These are phyloP conservation scores for Regulus satrapa DNA, from an alignment of 2,113 vertebrate genomes.

Conservation along the genomic window DNA sequence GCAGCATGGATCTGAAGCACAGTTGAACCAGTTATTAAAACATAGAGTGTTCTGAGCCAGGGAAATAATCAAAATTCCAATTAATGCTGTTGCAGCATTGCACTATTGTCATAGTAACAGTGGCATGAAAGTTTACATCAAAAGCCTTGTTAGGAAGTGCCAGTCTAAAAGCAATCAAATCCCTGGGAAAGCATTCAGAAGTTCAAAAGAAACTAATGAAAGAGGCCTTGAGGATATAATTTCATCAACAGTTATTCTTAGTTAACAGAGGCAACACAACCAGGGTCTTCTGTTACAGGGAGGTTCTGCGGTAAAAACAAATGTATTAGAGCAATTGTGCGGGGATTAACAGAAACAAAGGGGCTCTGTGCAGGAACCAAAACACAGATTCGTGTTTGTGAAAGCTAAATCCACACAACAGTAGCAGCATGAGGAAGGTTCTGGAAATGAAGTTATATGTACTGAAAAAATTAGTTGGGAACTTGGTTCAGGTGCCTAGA, in stretches of 20 bases:
- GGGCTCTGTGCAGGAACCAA: not conserved
- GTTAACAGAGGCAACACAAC: not conserved
- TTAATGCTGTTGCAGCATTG: slow-evolving; percentile 29
- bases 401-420: not conserved
- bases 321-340: not conserved
- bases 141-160: slow-evolving; percentile 50
- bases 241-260: slow-evolving; percentile 9
- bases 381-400: not conserved
- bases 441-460: not conserved
- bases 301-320: not conserved
- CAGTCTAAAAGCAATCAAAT: slow-evolving; percentile 55
- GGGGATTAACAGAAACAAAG: not conserved
- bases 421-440: not conserved
- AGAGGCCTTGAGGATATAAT: slow-evolving; percentile 36
- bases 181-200: slow-evolving; percentile 49
- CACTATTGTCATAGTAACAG: slow-evolving; percentile 64
- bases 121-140: slow-evolving; percentile 57
- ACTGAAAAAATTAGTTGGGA: not conserved
- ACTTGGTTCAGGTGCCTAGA: rapidly evolving
- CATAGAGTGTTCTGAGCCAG: slow-evolving; percentile 25
- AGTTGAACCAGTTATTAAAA: slow-evolving; percentile 60
- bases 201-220: slow-evolving; percentile 65
- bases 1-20: slow-evolving; percentile 25
- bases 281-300: not conserved
- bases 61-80: slow-evolving; percentile 58